Conservation (phyloP, 1,140 invertebrate genomes). For the Maconellicoccus hirsutus region DNA sequence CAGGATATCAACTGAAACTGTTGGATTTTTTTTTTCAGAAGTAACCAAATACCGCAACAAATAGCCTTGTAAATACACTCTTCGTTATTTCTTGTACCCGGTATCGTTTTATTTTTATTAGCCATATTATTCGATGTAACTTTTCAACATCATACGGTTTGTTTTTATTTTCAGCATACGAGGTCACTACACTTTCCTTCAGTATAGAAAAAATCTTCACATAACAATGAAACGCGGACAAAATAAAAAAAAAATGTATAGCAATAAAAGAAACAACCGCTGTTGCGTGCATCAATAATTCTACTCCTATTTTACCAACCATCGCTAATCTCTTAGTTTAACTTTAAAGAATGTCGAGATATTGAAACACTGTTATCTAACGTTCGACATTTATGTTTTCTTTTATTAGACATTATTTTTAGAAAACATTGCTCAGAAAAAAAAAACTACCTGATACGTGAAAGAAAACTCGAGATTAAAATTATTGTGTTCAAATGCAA, state of each 20-base stretch:
- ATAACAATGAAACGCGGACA: background rate
- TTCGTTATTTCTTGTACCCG: background rate
- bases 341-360: no score
- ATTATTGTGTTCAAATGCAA: no score
- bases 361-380: no score
- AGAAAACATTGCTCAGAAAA: no score
- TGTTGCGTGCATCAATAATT: slow-evolving; percentile 3
- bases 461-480: no score
- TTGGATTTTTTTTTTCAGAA: no score
- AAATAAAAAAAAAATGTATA: background rate
- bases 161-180: background rate
- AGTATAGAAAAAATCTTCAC: background rate
- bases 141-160: background rate
- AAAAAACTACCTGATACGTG: no score
- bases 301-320: background rate
- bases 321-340: no score
- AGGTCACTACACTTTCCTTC: slow-evolving; percentile 7
- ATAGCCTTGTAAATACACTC: background rate
- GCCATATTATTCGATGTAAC: background rate
- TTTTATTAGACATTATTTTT: no score
- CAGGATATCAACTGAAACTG: no score
- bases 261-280: background rate
- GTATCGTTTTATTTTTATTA: slow-evolving; percentile 1
- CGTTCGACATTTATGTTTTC: no score
- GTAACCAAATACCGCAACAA: background rate